Base-by-base conservation (phyloP, 2,797 vertebrate species). In the Bovichtus variegatus region DNA sequence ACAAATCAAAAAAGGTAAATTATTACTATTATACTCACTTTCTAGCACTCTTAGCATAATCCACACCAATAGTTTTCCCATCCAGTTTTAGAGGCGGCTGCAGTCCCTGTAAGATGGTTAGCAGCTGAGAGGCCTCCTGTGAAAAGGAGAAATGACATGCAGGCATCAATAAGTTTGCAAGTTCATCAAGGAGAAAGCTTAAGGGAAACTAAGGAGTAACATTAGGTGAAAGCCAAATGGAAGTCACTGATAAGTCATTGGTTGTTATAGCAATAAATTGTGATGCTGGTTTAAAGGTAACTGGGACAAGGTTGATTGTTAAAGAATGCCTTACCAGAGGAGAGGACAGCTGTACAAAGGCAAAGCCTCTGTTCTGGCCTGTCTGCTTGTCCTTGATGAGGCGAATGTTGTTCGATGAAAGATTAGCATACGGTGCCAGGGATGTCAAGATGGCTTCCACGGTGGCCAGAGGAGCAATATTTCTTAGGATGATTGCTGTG, bases 361-460 rank as follows among this genome's bases (percentile, higher is more conserved):
- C 98, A 91, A 99, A 99, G 25, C 98, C 98, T 93, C 98, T 94
- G 84, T 99, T 99, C 81, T 99, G 98, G 57, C 99, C 98, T 0
- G 98, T 99, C 92, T 99, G 98, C 82, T 99, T 99, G 94, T 99
- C 98, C 91, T 99, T 99, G 92, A 99, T 99, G 71, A 99, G 97
- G 44, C 98, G 97, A 87, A 99, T 98, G 78, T 99, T 99, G 92
- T 96, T 97, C 11, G 97, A 94, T 43, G 97, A 96, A 78, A 99
- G 95, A 83, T 98, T 99, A 2, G 98, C 98, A 36, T 99, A 99
- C 0, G 98, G 98, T 71, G 98, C 96, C 72, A 99, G 88, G 0
- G 96, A 96, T 10, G 96, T 94, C 95, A 99, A 96, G 81, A 99
- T 99, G 82, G 97, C 97, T 76, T 99, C 98, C 83, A 99, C 97